Evolutionary conservation across 2,797 vertebrate species (phyloP).

Genomic region (Platyrinchus mystaceus): DNA sequence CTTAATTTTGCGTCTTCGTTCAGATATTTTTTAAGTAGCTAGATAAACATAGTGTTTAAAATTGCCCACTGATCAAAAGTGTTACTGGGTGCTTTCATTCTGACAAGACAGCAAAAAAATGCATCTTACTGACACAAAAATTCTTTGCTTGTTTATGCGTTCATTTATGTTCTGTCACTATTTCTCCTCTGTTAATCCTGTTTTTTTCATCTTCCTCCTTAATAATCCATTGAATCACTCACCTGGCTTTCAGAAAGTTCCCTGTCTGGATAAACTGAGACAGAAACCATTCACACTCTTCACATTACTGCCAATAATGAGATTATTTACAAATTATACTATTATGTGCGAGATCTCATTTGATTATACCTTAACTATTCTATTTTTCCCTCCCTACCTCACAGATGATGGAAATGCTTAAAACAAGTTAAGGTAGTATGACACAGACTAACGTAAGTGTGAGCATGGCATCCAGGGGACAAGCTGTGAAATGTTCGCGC

Average conservation of each 20-base stretch:
- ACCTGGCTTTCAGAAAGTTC: background rate
- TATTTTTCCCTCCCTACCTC: conserved; percentile 79
- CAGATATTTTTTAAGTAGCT: background rate
- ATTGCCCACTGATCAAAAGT: background rate
- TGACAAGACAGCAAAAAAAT: background rate
- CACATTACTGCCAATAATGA: background rate
- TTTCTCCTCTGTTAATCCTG: background rate
- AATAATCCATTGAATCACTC: background rate
- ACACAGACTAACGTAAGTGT: conserved; percentile 77
- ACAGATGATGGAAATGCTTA: conserved; percentile 85
- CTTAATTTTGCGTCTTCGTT: conserved; percentile 11
- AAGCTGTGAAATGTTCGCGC: conserved; percentile 49
- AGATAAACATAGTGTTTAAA: background rate
- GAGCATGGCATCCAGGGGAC: conserved; percentile 71
- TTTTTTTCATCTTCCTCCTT: background rate
- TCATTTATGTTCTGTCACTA: background rate
- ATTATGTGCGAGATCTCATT: conserved; percentile 11
- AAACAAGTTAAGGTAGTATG: conserved; percentile 77
- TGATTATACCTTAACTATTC: conserved; percentile 70
- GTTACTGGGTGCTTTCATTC: background rate
- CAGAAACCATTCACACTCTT: background rate
- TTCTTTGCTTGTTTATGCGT: background rate
- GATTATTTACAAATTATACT: conserved; percentile 11
- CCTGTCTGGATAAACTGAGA: background rate
- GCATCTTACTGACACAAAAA: background rate